Evolutionary conservation across 2,113 vertebrate species (phyloP).

Genomic region (Platysternon megacephalum): DNA sequence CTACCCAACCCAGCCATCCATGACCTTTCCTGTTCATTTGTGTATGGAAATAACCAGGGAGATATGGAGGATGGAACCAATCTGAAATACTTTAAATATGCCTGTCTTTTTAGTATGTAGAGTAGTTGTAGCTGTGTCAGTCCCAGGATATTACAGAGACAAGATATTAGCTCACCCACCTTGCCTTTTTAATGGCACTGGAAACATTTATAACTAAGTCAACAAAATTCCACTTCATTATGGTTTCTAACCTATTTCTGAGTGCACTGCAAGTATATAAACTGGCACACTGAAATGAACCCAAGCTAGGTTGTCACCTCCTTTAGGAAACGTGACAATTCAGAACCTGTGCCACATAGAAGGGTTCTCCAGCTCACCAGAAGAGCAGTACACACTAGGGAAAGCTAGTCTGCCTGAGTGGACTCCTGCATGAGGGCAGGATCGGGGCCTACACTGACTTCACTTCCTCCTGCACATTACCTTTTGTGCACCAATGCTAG

Average conservation of each 20-base stretch:
- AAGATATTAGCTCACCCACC: not conserved
- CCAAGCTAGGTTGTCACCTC: not conserved
- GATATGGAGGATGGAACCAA: not conserved
- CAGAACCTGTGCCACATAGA: not conserved
- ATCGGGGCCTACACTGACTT: not conserved
- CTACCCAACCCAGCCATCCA: not conserved
- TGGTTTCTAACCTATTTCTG: not conserved
- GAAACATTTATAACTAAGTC: not conserved
- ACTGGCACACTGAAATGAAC: not conserved
- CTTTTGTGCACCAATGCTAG: not conserved
- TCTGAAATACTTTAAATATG: not conserved
- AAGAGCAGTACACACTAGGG: not conserved
- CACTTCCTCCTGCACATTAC: not conserved
- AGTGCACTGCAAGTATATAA: not conserved
- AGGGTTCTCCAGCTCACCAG: not conserved
- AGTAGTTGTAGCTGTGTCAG: not conserved
- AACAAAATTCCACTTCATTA: not conserved
- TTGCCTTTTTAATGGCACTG: not conserved
- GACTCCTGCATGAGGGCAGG: no score
- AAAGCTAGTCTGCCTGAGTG: no score
- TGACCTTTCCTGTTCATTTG: rapidly evolving
- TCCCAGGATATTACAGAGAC: not conserved
- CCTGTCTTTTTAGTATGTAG: not conserved
- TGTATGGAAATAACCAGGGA: not conserved
- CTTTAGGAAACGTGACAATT: not conserved